Base-by-base conservation (phyloP, 2,888 invertebrate genomes). In the Chirona hameri region DNA sequence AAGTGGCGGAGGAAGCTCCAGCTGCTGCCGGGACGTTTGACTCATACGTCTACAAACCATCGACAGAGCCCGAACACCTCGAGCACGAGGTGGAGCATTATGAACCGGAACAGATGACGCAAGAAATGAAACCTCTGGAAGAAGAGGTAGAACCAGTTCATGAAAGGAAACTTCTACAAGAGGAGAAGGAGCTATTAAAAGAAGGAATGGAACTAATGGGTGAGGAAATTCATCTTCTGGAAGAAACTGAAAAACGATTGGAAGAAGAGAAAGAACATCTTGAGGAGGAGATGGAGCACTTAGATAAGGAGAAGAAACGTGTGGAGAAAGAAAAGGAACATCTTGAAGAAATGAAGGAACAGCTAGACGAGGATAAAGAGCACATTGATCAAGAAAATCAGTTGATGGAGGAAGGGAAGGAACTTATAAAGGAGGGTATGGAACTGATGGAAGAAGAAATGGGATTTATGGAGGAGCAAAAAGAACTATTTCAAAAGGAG, bases 391-490 rank as follows among this genome's bases (percentile, higher is more conserved):
- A 52, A 18, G 52, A 52, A 52, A 52, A 52, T 7, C 52, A 15
- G 52, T 4, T 52, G 52, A 52, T 52, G 52, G 18, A 12, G 12
- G 52, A 9, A 52, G 15, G 10, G 52, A 52, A 52, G 18, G 52
- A 52, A 52, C 52, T 52, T 12, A 39, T 76, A 12, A 39, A 14
- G 21, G 76, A 76, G 76, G 76, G 76, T 9, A 39, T 39, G 29
- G 39, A 76, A 39, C 12, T 31, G 76, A 76, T 76, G 76, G 76
- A 76, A 76, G 39, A 39, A 39, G 39, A 76, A 39, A 57, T 82
- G 46, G 81, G 82, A 52, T 82, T 83, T 76, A 76, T 79, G 48
- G 84, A 84, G 79, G 83, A 83, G 60, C 83, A 81, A 24, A 81
- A 83, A 80, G 82, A 83, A 39, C 80, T 57, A 60, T 21, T 83